Percentiles rank a stretch among this genome's conserved stretches.
These are phyloP conservation scores for Perizoma flavofasciatum DNA, from an alignment of 2,888 invertebrate genomes.

Conservation along the genomic window DNA sequence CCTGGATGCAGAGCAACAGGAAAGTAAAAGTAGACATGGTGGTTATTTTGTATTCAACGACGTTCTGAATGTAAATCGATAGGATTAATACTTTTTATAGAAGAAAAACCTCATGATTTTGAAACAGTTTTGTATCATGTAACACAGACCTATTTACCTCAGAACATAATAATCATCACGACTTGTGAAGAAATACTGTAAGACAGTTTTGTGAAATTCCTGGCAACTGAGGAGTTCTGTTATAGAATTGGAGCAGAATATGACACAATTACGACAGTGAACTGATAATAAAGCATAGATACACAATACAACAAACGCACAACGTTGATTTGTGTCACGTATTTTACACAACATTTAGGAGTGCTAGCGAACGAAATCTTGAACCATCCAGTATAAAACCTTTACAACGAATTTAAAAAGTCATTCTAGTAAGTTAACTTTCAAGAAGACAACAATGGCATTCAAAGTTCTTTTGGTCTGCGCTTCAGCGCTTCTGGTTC, in stretches of 20 bases:
- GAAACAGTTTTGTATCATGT: slow-evolving; percentile 2
- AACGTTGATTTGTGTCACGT: slow-evolving; percentile 13
- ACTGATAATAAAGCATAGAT: not conserved
- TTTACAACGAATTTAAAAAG: not conserved
- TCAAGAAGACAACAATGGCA: slow-evolving; percentile 34
- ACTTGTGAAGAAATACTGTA: slow-evolving; percentile 3
- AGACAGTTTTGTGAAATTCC: not conserved
- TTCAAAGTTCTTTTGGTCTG: slow-evolving; percentile 40
- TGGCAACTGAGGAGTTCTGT: not conserved
- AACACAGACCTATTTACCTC: not conserved
- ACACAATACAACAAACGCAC: not conserved
- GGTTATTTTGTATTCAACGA: slow-evolving; percentile 12
- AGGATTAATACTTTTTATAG: slow-evolving; percentile 16
- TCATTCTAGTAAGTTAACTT: slow-evolving; percentile 22
- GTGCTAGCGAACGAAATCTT: slow-evolving; percentile 1
- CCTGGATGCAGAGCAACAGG: slow-evolving; percentile 46
- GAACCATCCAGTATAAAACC: slow-evolving; percentile 13
- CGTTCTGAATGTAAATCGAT: slow-evolving; percentile 20
- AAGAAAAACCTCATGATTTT: slow-evolving; percentile 3
- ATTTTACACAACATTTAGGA: slow-evolving; percentile 9
- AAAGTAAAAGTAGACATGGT: slow-evolving; percentile 48
- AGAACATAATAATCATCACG: slow-evolving; percentile 1
- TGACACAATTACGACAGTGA: slow-evolving; percentile 9
- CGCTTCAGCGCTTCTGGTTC: slow-evolving; percentile 42
- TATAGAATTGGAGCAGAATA: slow-evolving; percentile 3